A percentile compares a stretch with the other conserved stretches of the same genome.
Evolutionary conservation across 2,888 invertebrate genomes (phyloP).

Genomic region (Callimorpha dominula): DNA sequence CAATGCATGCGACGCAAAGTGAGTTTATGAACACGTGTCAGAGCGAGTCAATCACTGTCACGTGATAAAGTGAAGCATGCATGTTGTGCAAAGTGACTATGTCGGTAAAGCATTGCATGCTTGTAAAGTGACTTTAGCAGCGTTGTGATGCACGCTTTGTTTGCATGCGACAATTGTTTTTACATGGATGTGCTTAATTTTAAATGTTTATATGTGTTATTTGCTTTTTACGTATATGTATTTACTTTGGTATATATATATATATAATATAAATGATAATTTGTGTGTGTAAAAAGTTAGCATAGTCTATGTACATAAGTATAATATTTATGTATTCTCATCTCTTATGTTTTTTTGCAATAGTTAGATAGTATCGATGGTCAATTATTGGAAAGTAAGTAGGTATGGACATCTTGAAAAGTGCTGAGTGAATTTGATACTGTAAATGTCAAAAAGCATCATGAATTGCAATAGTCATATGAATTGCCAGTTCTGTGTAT

Average conservation of each 20-base stretch:
- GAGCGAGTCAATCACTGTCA: not conserved
- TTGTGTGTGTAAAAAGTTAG: not conserved
- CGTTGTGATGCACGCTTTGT: constrained; percentile 58
- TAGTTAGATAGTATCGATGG: not conserved
- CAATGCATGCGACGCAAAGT: constrained; percentile 4
- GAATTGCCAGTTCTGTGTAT: no score
- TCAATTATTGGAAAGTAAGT: not conserved
- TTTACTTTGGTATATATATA: not conserved
- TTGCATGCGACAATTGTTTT: not conserved
- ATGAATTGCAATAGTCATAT: no score
- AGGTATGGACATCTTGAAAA: not conserved
- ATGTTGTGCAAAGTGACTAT: constrained; percentile 15
- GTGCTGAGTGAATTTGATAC: not conserved
- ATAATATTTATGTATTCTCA: not conserved
- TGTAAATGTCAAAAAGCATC: not conserved
- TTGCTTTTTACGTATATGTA: constrained; percentile 6
- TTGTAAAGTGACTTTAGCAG: constrained; percentile 12
- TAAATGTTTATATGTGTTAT: constrained; percentile 20
- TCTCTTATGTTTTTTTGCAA: not conserved
- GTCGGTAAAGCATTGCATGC: not conserved
- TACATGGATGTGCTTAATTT: not conserved
- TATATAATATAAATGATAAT: constrained; percentile 4
- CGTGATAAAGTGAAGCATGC: constrained; percentile 4
- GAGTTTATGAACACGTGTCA: constrained; percentile 1
- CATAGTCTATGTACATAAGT: not conserved